phyloP scores from a whole-genome alignment of 2,888 invertebrate genomes.

The Drosophila mercatorum region DNA sequence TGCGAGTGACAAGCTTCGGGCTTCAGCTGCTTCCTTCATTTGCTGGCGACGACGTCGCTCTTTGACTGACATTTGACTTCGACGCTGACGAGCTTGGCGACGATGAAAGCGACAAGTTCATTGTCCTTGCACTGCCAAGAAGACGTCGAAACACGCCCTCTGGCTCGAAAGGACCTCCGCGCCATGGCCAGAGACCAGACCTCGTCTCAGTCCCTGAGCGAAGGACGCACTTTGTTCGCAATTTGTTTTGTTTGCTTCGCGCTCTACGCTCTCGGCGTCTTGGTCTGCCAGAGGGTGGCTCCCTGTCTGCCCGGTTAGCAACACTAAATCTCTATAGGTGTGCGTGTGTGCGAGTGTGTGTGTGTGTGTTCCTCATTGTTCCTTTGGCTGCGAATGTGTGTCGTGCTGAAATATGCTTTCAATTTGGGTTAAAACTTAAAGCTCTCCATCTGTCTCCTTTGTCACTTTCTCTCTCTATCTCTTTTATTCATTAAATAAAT shows the following conservation, averaged over 20 bases:
- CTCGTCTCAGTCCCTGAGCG: slow-evolving; percentile 14
- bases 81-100: slow-evolving; percentile 71
- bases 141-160: slow-evolving; percentile 65
- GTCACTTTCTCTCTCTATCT: slow-evolving; percentile 8
- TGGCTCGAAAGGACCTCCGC: slow-evolving; percentile 27
- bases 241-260: slow-evolving; percentile 78
- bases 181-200: slow-evolving; percentile 24
- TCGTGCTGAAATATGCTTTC: slow-evolving; percentile 53
- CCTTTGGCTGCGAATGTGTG: slow-evolving; percentile 65
- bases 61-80: slow-evolving; percentile 81
- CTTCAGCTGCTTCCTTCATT: slow-evolving; percentile 45
- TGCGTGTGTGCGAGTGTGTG: slow-evolving; percentile 5
- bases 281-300: slow-evolving; percentile 37
- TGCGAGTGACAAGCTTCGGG: slow-evolving; percentile 62
- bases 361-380: slow-evolving; percentile 31
- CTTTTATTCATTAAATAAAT: slow-evolving; percentile 23
- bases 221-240: slow-evolving; percentile 81
- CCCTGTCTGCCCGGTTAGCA: slow-evolving; percentile 45
- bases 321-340: slow-evolving; percentile 34
- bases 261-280: slow-evolving; percentile 33
- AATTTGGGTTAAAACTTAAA: slow-evolving; percentile 76
- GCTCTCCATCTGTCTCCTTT: slow-evolving; percentile 18
- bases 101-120: slow-evolving; percentile 80
- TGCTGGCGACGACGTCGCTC: slow-evolving; percentile 37
- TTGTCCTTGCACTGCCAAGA: slow-evolving; percentile 71